Evolutionary conservation across 1,140 invertebrate species (phyloP).

Genomic region (Solenopsis fugax): DNA sequence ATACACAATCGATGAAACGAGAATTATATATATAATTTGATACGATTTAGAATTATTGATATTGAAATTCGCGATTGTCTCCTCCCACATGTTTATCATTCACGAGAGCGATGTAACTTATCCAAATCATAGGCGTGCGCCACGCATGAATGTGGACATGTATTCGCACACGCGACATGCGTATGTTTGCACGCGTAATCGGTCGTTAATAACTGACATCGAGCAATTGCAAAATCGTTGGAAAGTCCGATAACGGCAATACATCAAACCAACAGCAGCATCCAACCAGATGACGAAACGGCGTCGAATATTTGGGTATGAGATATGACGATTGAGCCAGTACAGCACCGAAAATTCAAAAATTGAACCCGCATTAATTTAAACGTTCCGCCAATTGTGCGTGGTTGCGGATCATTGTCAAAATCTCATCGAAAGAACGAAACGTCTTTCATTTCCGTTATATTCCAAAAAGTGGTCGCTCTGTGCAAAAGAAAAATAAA

Average conservation of each 20-base stretch:
- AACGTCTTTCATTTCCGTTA: background rate
- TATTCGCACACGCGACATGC: constrained; percentile 20
- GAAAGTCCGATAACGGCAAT: constrained; percentile 55
- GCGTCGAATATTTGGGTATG: constrained; percentile 42
- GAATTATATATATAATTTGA: constrained; percentile 36
- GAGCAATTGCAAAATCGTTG: constrained; percentile 61
- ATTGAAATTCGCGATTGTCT: constrained; percentile 51
- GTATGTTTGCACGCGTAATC: constrained; percentile 62
- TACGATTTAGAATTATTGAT: constrained; percentile 57
- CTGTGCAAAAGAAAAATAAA: background rate
- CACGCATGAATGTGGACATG: constrained; percentile 4
- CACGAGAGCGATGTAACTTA: constrained; percentile 57
- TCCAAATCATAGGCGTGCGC: constrained; percentile 33
- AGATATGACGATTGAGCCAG: background rate
- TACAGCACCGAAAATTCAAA: background rate
- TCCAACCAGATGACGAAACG: constrained; percentile 44
- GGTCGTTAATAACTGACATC: constrained; percentile 60
- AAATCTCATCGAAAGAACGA: background rate
- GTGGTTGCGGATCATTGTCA: background rate
- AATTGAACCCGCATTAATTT: constrained; percentile 15
- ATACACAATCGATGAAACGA: constrained; percentile 18
- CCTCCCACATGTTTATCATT: constrained; percentile 53
- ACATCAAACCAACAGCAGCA: constrained; percentile 43
- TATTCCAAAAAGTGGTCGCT: background rate
- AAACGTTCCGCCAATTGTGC: background rate